Percentiles rank a stretch among this genome's conserved stretches.
phyloP scores from a whole-genome alignment of 2,113 vertebrate species.

The Sapajus apella region DNA sequence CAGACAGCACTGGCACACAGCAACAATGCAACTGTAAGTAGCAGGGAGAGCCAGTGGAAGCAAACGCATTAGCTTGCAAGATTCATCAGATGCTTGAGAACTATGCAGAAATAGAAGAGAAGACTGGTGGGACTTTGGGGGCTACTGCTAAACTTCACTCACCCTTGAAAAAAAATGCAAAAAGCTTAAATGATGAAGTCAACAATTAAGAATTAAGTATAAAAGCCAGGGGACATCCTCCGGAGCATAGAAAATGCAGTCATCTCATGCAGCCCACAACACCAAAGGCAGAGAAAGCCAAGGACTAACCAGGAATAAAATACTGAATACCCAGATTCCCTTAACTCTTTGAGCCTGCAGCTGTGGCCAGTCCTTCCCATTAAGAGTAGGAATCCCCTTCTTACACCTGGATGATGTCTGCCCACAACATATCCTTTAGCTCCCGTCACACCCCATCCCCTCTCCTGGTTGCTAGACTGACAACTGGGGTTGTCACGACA shows the following conservation, averaged over 20 bases:
- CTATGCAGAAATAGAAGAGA: accelerated
- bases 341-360: too few species aligned
- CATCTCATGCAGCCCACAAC: background rate
- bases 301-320: background rate
- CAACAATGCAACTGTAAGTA: too few species aligned
- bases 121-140: background rate
- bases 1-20: background rate
- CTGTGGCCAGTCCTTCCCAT: accelerated
- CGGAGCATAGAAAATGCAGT: too few species aligned
- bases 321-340: background rate
- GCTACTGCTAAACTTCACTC: background rate
- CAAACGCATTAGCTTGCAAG: background rate
- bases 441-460: background rate
- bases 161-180: background rate
- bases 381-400: background rate
- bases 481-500: background rate
- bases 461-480: background rate
- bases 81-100: background rate
- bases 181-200: background rate
- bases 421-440: accelerated
- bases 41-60: too few species aligned
- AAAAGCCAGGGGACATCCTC: background rate
- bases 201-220: background rate
- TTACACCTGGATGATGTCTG: accelerated
- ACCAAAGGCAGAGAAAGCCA: background rate